A percentile compares a stretch with the other conserved stretches of the same genome.
Conservation (phyloP, 2,113 vertebrate genomes). For the Thunnus thynnus region DNA sequence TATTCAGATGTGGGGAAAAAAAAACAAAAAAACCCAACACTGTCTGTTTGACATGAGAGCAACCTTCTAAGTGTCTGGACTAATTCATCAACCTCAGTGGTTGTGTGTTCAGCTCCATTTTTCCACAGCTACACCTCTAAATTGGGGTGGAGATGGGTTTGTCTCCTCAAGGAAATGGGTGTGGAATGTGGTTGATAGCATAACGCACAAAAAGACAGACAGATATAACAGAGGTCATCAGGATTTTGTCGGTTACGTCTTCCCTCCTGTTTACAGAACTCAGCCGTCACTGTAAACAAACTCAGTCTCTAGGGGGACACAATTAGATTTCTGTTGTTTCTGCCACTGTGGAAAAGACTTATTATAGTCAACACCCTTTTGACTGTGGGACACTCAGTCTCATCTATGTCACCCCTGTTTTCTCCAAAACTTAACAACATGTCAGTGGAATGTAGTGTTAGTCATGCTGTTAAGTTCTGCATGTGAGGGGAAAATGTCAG, state of each 20-base stretch:
- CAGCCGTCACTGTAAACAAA: slow-evolving; percentile 65
- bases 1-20: background rate
- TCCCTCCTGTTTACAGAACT: slow-evolving; percentile 66
- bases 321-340: slow-evolving; percentile 17
- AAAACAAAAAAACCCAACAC: background rate
- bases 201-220: slow-evolving; percentile 25
- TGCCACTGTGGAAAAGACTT: slow-evolving; percentile 11
- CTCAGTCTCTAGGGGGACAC: slow-evolving; percentile 14
- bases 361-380: slow-evolving; percentile 22
- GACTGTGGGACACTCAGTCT: background rate
- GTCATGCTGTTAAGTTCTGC: slow-evolving; percentile 14
- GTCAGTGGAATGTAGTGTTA: slow-evolving; percentile 37
- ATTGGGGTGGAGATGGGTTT: slow-evolving; percentile 28
- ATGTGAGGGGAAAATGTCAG: slow-evolving; percentile 38
- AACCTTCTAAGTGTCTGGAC: background rate
- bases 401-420: slow-evolving; percentile 5
- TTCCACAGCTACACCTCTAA: slow-evolving; percentile 7
- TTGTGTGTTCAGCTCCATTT: slow-evolving; percentile 18
- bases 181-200: slow-evolving; percentile 47
- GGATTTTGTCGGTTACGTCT: slow-evolving; percentile 40
- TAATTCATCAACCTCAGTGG: slow-evolving; percentile 1
- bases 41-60: background rate
- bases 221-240: slow-evolving; percentile 31
- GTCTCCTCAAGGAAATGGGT: slow-evolving; percentile 61
- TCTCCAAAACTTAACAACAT: slow-evolving; percentile 1